phyloP scores from a whole-genome alignment of 2,888 invertebrate species.

The Drosophila mulleri region DNA sequence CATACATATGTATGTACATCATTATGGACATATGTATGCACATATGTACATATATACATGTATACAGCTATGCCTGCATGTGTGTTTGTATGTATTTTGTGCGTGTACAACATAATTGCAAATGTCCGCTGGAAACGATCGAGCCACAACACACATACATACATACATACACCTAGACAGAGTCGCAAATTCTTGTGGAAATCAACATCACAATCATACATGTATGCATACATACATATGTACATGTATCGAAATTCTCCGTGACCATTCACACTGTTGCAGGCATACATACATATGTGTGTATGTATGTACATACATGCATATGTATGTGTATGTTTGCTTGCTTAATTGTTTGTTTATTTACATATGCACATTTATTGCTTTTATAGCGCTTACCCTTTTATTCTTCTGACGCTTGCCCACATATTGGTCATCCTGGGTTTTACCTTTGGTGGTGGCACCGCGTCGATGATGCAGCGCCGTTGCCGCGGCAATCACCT shows the following conservation, averaged over 20 bases:
- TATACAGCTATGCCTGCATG: background rate
- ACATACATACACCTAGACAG: background rate
- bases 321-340: too few species aligned
- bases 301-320: too few species aligned
- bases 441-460: conserved; percentile 71
- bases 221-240: background rate
- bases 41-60: background rate
- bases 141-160: conserved; percentile 3
- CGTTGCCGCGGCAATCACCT: conserved; percentile 41
- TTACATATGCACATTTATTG: too few species aligned
- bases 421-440: conserved; percentile 73
- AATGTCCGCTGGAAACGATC: conserved; percentile 16
- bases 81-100: background rate
- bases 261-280: too few species aligned
- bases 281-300: background rate
- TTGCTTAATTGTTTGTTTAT: too few species aligned
- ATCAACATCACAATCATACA: too few species aligned
- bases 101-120: conserved; percentile 20
- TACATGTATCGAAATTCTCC: too few species aligned
- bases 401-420: conserved; percentile 75
- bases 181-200: conserved; percentile 8
- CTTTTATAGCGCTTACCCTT: conserved; percentile 56
- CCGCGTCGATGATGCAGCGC: conserved; percentile 49
- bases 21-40: background rate
- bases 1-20: background rate